Base-by-base conservation (phyloP, 2,888 invertebrate species). In the Pyrochroa serraticornis region DNA sequence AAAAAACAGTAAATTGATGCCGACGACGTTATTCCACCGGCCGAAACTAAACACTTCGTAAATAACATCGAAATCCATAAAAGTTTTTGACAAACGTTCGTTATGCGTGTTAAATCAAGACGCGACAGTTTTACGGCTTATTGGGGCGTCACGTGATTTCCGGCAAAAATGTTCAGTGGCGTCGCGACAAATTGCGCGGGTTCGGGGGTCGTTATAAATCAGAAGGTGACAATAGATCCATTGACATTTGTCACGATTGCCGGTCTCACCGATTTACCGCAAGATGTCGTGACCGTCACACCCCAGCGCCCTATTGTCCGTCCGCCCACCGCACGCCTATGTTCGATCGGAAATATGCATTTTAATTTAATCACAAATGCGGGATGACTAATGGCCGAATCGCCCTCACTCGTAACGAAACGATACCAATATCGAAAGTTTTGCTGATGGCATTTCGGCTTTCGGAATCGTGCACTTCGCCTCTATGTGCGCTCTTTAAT, bases 231-330 rank as follows among this genome's bases (percentile, higher is more conserved):
- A 62, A 52, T 57, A 53, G 54, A 59, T 52, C 48, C 48, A 58
- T 62, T 64, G 64, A 63, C 58, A 60, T 64, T 64, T 62, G 64
- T 62, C 58, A 58, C 48, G 60, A 59, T 43, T 50, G 58, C 52
- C 51, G 49, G 37, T 38, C 42, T 53, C 33, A 44, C 46, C 34
- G 47, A 54, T 63, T 58, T 63, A 63, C 65, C 65, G 62, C 58
- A 60, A 64, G 65, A 63, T 65, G 64, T 66, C 66, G 66, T 66
- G 66, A 66, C 63, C 47, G 64, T 63, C 65, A 62, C 66, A 65
- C 66, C 66, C 65, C 54, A 54, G 54, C 57, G 63, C 59, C 66
- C 63, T 52, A 65, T 66, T 66, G 66, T 66, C 65, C 60, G 34
- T 43, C 63, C 66, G 64, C 66, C 66, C 62, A 66, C 66, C 51